Conservation (phyloP, 2,797 vertebrate species). For the Galagoides demidoff region DNA sequence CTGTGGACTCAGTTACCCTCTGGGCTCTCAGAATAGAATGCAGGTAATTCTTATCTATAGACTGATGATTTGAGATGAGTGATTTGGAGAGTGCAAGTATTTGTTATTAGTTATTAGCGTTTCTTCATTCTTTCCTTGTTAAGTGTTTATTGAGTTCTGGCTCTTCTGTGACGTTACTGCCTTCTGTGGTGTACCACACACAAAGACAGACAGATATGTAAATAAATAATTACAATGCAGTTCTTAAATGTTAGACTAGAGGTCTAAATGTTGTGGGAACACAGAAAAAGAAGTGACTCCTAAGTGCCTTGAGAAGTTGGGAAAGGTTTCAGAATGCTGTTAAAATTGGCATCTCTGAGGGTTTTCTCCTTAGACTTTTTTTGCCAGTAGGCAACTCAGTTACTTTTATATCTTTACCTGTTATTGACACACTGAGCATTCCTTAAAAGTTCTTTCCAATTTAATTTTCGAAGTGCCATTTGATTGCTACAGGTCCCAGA, state of each 20-base stretch:
- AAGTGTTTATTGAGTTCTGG: neutral
- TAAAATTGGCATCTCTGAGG: neutral
- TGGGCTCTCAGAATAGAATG: neutral
- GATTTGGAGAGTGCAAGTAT: neutral
- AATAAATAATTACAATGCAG: neutral
- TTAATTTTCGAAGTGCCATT: neutral
- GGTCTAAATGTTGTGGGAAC: neutral
- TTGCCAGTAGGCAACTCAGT: neutral
- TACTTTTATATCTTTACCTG: neutral
- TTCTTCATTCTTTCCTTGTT: neutral
- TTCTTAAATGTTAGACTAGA: neutral
- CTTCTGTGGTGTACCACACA: neutral
- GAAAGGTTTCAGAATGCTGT: neutral
- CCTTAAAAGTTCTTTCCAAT: neutral
- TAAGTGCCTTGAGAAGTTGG: neutral
- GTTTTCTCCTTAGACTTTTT: neutral
- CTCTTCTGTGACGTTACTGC: neutral
- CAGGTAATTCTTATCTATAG: neutral
- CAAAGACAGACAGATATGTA: neutral
- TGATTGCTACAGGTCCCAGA: neutral
- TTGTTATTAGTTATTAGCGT: neutral
- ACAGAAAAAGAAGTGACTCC: neutral
- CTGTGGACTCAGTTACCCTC: neutral
- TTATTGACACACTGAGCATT: neutral
- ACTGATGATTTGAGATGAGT: neutral